phyloP scores from a whole-genome alignment of 2,797 vertebrate species.

The Oryzias dopingdopingensis region DNA sequence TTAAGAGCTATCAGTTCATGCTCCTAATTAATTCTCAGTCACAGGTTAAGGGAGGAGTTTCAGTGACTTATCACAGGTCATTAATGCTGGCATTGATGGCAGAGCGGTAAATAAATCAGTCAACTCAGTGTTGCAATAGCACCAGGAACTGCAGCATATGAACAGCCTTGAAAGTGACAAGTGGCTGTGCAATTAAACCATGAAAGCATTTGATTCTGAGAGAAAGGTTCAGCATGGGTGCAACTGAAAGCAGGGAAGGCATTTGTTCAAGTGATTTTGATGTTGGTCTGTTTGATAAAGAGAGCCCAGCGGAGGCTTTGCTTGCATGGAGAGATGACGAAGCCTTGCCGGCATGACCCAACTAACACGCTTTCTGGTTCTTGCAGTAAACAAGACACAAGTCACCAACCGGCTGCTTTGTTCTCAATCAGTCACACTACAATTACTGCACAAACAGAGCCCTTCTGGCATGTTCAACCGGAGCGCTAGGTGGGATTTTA shows the following conservation, averaged over 20 bases:
- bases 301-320: constrained; percentile 19
- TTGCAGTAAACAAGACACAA: constrained; percentile 11
- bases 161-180: background rate
- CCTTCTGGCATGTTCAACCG: constrained; percentile 6
- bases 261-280: background rate
- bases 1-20: background rate
- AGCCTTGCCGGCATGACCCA: constrained; percentile 28
- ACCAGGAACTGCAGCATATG: background rate
- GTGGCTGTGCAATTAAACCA: background rate
- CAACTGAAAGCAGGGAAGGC: background rate
- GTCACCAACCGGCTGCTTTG: background rate
- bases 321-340: constrained; percentile 49
- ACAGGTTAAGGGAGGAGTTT: constrained; percentile 17
- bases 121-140: background rate
- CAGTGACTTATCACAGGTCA: constrained; percentile 35
- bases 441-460: constrained; percentile 25
- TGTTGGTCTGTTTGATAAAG: constrained; percentile 21
- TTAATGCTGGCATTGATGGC: constrained; percentile 27
- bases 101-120: constrained; percentile 1
- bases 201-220: background rate
- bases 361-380: constrained; percentile 26
- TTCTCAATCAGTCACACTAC: constrained; percentile 34
- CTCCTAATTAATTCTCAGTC: constrained; percentile 44
- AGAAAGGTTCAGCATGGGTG: background rate
- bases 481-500: constrained; percentile 4